phyloP scores from a whole-genome alignment of 2,113 vertebrate genomes.

The Laterallus jamaicensis region DNA sequence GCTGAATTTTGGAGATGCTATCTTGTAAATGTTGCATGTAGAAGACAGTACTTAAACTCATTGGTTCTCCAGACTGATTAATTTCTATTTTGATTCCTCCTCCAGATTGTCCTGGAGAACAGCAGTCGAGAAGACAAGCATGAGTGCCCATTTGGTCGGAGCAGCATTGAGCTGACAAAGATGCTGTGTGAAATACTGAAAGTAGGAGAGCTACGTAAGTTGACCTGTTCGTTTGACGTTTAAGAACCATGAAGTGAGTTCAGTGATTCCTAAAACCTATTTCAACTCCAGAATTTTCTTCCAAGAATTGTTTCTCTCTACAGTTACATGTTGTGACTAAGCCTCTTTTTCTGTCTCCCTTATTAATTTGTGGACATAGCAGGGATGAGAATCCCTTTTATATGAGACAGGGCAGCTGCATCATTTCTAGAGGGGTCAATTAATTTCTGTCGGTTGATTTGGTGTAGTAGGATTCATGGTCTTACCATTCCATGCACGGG shows the following conservation, averaged over 20 bases:
- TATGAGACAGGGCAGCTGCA: background rate
- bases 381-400: background rate
- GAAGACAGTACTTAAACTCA: background rate
- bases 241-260: background rate
- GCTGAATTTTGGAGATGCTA: background rate
- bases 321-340: fast-evolving
- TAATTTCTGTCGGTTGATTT: fast-evolving
- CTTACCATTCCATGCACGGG: fast-evolving
- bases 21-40: background rate
- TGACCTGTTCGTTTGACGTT: background rate
- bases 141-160: conserved; percentile 96
- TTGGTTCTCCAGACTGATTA: background rate
- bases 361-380: background rate
- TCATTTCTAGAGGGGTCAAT: background rate
- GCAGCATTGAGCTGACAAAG: conserved; percentile 98
- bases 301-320: fast-evolving
- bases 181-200: conserved; percentile 98
- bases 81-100: background rate
- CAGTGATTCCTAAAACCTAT: background rate
- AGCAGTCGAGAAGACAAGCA: conserved; percentile 99
- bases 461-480: background rate
- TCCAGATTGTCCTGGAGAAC: conserved; percentile 97
- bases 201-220: conserved; percentile 99
- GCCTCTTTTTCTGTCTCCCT: background rate
- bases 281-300: background rate